Evolutionary conservation across 2,888 invertebrate genomes (phyloP), one percentile per base, ranked within the genome.

Genomic region (Eurytoma californica): DNA sequence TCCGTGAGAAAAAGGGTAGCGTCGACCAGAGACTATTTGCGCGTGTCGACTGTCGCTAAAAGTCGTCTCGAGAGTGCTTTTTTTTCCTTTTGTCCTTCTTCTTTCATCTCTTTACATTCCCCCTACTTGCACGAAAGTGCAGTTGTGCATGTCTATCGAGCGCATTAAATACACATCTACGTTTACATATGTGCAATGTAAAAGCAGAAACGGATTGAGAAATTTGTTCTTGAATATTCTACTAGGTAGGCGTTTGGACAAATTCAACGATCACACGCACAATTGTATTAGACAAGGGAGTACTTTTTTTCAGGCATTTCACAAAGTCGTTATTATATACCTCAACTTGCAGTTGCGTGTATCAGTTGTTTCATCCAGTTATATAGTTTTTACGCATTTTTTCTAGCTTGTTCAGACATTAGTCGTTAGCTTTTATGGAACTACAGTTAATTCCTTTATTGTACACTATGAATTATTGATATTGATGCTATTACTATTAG

Each of bases 241-340:
- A 73, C 65, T 65, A 72, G 39, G 58, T 65, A 72, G 39, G 58
- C 66, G 58, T 77, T 77, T 66, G 49, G 63, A 49, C 47, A 66
- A 74, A 58, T 57, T 58, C 49, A 58, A 53, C 14, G 18, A 67
- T 60, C 53, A 51, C 63, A 63, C 70, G 77, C 65, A 72, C 77
- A 77, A 58, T 47, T 9, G 16, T 14, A 28, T 20, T 53, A 57
- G 5, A 61, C 39, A 30, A 51, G 16, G n/a, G 47, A 66, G 1
- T 39, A 72, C 66, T 67, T 77, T 49, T 39, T 67, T 67, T 60
- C 39, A 20, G 47, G 24, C 24, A 57, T 60, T 60, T 30, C 9
- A 13, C 65, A n/a, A 28, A 51, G 51, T 65, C 28, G 30, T 18
- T 58, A 28, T 30, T 39, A 16, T 12, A 39, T 55, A 74, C 16